These are phyloP conservation scores for Nesidiocoris tenuis DNA, from an alignment of 2,888 invertebrate species.

Conservation along the genomic window DNA sequence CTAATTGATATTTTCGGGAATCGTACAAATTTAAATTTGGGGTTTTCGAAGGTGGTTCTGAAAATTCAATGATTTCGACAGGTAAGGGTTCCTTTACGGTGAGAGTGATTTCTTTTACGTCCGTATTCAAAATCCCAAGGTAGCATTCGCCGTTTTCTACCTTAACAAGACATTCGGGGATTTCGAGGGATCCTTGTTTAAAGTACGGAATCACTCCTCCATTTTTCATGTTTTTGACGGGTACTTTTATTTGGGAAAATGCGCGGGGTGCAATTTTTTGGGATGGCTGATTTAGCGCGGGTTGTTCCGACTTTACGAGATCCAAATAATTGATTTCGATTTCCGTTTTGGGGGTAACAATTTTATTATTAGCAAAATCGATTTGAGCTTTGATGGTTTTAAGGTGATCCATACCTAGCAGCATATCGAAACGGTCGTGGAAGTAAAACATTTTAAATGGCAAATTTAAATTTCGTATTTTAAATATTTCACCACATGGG, in stretches of 20 bases:
- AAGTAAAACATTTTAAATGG: background rate
- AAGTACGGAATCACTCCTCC: background rate
- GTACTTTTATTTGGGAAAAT: background rate
- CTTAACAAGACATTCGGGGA: background rate
- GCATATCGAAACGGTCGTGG: background rate
- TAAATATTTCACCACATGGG: background rate
- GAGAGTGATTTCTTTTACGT: conserved; percentile 7
- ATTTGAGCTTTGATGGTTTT: background rate
- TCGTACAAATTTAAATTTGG: too few relatives aligned
- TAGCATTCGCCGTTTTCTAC: too few relatives aligned
- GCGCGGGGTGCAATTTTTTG: background rate
- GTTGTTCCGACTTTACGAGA: too few relatives aligned
- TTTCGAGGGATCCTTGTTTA: background rate
- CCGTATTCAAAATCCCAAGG: too few relatives aligned
- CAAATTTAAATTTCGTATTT: conserved; percentile 1
- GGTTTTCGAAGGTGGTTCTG: too few relatives aligned
- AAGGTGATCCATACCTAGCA: background rate
- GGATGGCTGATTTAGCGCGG: too few relatives aligned
- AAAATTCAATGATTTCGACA: background rate
- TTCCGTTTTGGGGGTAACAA: background rate
- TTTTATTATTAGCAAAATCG: background rate
- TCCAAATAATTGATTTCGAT: too few relatives aligned
- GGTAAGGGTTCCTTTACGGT: too few relatives aligned
- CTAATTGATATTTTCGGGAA: too few relatives aligned
- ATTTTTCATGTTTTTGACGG: background rate